phyloP scores from a whole-genome alignment of 2,113 vertebrate genomes.

The Perca schrenkii region DNA sequence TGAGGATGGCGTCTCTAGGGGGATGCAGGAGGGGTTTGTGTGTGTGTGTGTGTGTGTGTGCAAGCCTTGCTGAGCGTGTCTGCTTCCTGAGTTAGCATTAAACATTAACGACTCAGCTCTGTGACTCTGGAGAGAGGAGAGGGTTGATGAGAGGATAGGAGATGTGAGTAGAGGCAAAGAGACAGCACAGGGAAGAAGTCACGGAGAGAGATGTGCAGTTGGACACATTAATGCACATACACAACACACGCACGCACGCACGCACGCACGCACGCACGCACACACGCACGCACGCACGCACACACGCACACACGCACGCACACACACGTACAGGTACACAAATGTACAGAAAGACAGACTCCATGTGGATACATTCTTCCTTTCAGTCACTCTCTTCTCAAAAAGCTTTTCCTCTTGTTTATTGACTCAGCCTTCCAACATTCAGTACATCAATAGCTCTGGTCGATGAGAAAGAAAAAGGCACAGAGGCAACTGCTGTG shows the following conservation, averaged over 20 bases:
- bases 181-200: conserved; percentile 37
- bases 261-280: not conserved
- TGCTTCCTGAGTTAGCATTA: conserved; percentile 83
- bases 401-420: conserved; percentile 76
- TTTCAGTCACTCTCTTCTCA: conserved; percentile 52
- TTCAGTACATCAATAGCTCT: conserved; percentile 67
- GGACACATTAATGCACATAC: not conserved
- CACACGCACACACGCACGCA: conserved; percentile 2
- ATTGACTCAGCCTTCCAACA: conserved; percentile 71
- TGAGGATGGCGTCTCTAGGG: conserved; percentile 82
- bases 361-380: conserved; percentile 41
- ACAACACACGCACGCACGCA: not conserved
- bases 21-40: conserved; percentile 64
- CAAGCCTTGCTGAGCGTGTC: conserved; percentile 59
- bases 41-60: conserved; percentile 32
- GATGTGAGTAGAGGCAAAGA: conserved; percentile 46
- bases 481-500: conserved; percentile 51
- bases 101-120: conserved; percentile 80
- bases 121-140: conserved; percentile 57
- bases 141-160: conserved; percentile 31
- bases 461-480: conserved; percentile 71
- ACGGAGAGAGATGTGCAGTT: conserved; percentile 25
- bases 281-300: not conserved
- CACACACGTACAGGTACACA: not conserved
- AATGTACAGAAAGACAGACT: conserved; percentile 40